A percentile compares a stretch with the other conserved stretches of the same genome.
Evolutionary conservation across 2,888 invertebrate species (phyloP).

Genomic region (Polia nebulosa): DNA sequence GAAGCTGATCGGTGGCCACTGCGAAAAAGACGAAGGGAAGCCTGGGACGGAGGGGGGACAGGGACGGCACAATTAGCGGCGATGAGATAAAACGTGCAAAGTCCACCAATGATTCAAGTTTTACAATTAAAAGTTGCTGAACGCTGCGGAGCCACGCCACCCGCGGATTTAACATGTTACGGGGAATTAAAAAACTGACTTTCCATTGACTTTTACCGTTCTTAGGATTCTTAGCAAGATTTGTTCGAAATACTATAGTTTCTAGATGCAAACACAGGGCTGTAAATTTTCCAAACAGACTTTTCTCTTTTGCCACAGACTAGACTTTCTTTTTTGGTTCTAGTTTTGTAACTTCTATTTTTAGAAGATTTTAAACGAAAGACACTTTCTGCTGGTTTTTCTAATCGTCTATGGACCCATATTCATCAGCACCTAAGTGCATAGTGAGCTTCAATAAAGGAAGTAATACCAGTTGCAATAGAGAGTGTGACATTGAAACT

Average conservation of each 20-base stretch:
- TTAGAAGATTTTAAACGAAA: too few relatives aligned
- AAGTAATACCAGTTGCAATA: too few relatives aligned
- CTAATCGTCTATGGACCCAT: too few relatives aligned
- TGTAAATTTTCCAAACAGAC: neutral
- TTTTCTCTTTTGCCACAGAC: neutral
- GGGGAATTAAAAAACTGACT: neutral
- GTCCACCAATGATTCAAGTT: slow-evolving; percentile 76
- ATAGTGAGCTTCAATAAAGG: too few relatives aligned
- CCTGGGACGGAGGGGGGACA: too few relatives aligned
- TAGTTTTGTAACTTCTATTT: too few relatives aligned
- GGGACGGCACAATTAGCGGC: slow-evolving; percentile 69
- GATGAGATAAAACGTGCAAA: slow-evolving; percentile 76
- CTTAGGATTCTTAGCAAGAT: neutral
- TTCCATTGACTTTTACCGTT: neutral
- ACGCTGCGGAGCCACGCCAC: slow-evolving; percentile 36
- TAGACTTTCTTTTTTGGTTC: too few relatives aligned
- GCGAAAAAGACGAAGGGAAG: neutral
- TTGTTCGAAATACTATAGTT: neutral
- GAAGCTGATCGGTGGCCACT: slow-evolving; percentile 5
- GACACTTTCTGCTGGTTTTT: too few relatives aligned
- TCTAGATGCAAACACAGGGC: too few relatives aligned
- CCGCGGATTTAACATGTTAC: slow-evolving; percentile 20
- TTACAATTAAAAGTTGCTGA: slow-evolving; percentile 75
- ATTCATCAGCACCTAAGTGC: too few relatives aligned
- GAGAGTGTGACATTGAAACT: neutral